Conservation (phyloP, 2,797 vertebrate species). For the Novumbra hubbsi region DNA sequence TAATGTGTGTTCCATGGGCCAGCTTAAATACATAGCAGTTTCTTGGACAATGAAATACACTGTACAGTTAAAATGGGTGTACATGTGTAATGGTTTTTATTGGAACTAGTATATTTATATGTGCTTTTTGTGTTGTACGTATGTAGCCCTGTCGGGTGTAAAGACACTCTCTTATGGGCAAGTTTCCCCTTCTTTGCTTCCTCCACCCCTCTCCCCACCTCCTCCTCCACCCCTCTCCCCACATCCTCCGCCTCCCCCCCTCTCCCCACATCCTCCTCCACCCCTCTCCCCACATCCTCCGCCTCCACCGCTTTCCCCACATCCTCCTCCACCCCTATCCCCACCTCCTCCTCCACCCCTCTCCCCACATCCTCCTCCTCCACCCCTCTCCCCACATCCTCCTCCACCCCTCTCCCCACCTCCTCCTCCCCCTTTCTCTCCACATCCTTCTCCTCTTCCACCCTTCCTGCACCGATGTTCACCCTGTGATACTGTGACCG, state of each 20-base stretch:
- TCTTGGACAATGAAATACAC: not conserved
- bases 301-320: constrained; percentile 38
- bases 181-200: too few species aligned
- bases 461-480: constrained; percentile 26
- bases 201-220: too few species aligned
- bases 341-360: not conserved
- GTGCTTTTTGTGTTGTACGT: not conserved
- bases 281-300: not conserved
- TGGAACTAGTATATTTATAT: not conserved
- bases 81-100: not conserved
- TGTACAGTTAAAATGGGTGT: not conserved
- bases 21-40: not conserved
- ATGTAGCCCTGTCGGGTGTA: not conserved
- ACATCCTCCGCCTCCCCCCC: not conserved
- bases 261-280: not conserved
- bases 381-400: not conserved
- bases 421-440: not conserved
- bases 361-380: not conserved
- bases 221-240: too few species aligned
- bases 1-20: not conserved
- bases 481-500: constrained; percentile 44
- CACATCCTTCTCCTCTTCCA: not conserved
- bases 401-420: not conserved
- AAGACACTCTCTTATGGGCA: too few species aligned
- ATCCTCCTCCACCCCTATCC: not conserved